Conservation (phyloP, 2,888 invertebrate genomes). For the Dryomyza anilis region DNA sequence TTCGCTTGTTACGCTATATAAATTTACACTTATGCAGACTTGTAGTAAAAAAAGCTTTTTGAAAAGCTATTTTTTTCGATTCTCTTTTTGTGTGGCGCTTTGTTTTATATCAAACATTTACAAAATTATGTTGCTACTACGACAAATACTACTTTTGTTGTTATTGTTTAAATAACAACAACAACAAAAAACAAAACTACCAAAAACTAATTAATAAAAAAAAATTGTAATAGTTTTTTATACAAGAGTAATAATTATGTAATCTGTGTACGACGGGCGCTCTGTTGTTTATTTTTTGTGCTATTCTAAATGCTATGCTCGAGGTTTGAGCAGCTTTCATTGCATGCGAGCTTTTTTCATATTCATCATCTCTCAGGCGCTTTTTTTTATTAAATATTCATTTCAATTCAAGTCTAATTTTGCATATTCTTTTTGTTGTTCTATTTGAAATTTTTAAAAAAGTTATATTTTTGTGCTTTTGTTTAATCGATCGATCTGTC, state of each 20-base stretch:
- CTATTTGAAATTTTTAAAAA: slow-evolving; percentile 21
- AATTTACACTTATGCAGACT: neutral
- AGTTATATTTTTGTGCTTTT: neutral
- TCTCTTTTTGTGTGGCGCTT: neutral
- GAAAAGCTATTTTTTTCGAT: neutral
- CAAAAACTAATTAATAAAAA: neutral
- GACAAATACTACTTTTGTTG: neutral
- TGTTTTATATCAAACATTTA: neutral
- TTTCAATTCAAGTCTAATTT: slow-evolving; percentile 11
- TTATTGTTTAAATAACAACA: neutral
- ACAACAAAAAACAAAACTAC: neutral
- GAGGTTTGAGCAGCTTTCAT: no score
- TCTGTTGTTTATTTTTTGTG: neutral
- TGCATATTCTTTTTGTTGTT: slow-evolving; percentile 29
- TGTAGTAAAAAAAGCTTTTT: no score
- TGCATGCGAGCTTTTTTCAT: no score
- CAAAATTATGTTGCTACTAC: neutral
- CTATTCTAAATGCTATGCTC: neutral
- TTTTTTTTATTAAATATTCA: neutral
- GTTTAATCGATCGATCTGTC: slow-evolving; percentile 38
- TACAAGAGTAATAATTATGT: neutral
- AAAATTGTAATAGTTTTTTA: neutral
- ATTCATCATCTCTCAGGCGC: no score
- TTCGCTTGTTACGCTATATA: neutral
- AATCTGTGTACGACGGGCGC: no score